Evolutionary conservation across 2,888 invertebrate genomes (phyloP).

Genomic region (Oegoconia quadripuncta): DNA sequence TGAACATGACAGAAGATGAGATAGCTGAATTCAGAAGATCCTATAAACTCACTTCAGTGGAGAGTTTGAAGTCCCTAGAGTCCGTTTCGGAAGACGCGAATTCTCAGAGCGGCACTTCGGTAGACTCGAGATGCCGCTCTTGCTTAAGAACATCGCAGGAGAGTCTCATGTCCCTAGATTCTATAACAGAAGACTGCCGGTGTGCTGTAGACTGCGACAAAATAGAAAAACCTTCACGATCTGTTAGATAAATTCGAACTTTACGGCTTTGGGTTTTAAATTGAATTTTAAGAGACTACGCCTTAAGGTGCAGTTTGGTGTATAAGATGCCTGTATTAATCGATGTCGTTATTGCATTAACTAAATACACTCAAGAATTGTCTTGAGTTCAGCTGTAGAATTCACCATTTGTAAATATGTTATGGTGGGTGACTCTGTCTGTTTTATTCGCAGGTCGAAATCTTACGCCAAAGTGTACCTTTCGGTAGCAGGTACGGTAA

Average conservation of each 20-base stretch:
- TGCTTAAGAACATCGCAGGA: slow-evolving; percentile 67
- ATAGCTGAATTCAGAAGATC: slow-evolving; percentile 66
- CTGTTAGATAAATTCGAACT: slow-evolving; percentile 40
- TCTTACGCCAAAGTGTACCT: too few relatives aligned
- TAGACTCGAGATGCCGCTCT: slow-evolving; percentile 60
- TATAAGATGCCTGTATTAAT: too few relatives aligned
- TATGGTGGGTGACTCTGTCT: too few relatives aligned
- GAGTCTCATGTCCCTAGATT: slow-evolving; percentile 68
- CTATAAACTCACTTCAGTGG: slow-evolving; percentile 65
- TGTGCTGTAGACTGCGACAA: slow-evolving; percentile 43
- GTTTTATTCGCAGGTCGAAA: too few relatives aligned
- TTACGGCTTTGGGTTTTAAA: neutral
- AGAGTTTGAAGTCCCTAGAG: slow-evolving; percentile 63
- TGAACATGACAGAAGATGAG: slow-evolving; percentile 72
- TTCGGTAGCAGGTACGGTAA: too few relatives aligned
- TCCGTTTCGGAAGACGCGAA: slow-evolving; percentile 71
- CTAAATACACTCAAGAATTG: too few relatives aligned
- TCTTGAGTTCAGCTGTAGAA: too few relatives aligned
- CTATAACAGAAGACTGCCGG: slow-evolving; percentile 65
- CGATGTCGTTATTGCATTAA: too few relatives aligned
- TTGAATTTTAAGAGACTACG: too few relatives aligned
- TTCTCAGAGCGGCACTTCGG: slow-evolving; percentile 64
- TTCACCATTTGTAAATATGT: too few relatives aligned
- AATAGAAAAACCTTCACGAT: slow-evolving; percentile 45
- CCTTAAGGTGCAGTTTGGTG: too few relatives aligned